Evolutionary conservation across 1,140 invertebrate genomes (phyloP).

Genomic region (Rhopalosiphum padi): DNA sequence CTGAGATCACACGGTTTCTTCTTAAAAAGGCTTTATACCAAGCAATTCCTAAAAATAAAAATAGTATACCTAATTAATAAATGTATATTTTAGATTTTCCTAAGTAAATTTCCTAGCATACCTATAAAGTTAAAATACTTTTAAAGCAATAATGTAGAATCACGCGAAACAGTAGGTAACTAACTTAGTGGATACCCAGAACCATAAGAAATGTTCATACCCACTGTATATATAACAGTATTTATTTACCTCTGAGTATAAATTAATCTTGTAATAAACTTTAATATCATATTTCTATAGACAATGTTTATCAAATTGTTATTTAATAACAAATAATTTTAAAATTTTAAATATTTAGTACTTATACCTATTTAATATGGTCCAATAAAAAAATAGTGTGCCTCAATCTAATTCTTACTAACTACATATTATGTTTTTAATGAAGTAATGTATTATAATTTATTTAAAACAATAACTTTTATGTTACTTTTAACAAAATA

Average conservation of each 20-base stretch:
- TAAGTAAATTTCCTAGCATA: background rate
- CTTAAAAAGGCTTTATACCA: background rate
- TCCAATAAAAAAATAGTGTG: too few relatives aligned
- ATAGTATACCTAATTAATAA: background rate
- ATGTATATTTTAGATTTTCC: background rate
- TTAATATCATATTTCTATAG: too few relatives aligned
- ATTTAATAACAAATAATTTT: too few relatives aligned
- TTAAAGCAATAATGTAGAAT: background rate
- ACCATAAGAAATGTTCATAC: slow-evolving; percentile 62
- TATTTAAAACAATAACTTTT: too few relatives aligned
- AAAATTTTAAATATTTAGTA: too few relatives aligned
- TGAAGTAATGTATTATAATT: too few relatives aligned
- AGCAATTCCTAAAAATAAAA: slow-evolving; percentile 57
- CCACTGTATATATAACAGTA: slow-evolving; percentile 61
- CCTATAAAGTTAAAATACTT: background rate
- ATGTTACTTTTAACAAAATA: too few relatives aligned
- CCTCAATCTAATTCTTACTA: too few relatives aligned
- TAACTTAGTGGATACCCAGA: background rate
- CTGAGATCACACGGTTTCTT: background rate
- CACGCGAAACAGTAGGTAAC: background rate
- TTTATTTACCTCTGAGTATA: slow-evolving; percentile 57
- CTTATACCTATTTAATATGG: too few relatives aligned
- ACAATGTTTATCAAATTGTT: too few relatives aligned
- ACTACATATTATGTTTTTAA: too few relatives aligned
- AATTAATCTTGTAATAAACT: too few relatives aligned